phyloP scores from a whole-genome alignment of 2,113 vertebrate genomes.

The Sphyrna mokarran region DNA sequence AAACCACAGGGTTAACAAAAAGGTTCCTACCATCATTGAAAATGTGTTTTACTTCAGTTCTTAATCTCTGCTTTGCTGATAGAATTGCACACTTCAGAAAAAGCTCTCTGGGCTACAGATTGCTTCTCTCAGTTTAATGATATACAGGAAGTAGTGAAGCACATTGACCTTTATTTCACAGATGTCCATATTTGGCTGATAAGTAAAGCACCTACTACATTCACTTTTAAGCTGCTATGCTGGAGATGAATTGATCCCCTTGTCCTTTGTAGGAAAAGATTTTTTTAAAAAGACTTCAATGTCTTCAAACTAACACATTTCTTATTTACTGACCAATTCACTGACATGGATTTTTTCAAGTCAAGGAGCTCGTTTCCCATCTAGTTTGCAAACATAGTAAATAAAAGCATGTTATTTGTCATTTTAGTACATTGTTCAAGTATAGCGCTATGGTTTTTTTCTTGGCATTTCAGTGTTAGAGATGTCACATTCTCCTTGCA shows the following conservation, averaged over 20 bases:
- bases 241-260: neutral
- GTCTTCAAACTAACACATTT: neutral
- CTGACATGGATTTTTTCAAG: neutral
- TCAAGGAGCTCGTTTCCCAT: neutral
- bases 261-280: neutral
- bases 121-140: constrained; percentile 13
- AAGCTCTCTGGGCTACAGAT: neutral
- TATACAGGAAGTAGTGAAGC: constrained; percentile 11
- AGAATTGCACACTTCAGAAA: neutral
- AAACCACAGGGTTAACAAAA: neutral
- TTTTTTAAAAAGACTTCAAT: neutral
- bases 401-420: neutral
- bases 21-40: neutral
- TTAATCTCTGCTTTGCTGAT: neutral
- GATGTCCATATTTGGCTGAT: constrained; percentile 5
- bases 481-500: neutral
- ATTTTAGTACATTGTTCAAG: neutral
- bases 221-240: neutral
- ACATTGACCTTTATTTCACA: constrained; percentile 19
- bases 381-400: neutral
- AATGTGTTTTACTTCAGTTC: neutral
- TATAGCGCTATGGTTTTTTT: neutral
- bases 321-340: neutral
- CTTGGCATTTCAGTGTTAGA: neutral
- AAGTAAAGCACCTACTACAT: constrained; percentile 1